Base-by-base conservation (phyloP, 2,113 vertebrate species). In the Catharus bicknelli region DNA sequence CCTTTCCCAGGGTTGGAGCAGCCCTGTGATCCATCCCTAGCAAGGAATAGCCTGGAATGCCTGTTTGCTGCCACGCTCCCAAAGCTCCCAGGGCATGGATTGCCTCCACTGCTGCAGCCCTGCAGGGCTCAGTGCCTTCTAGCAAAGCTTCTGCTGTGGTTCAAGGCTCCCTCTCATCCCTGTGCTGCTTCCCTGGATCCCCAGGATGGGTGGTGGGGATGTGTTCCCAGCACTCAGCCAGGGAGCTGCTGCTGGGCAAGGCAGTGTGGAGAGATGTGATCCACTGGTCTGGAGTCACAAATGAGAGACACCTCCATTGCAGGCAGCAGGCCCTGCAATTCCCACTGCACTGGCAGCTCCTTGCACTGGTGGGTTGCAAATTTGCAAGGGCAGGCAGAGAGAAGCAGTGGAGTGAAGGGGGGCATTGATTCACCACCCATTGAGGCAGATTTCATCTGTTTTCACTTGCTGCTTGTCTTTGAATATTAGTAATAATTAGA, bases 401-500 rank as follows among this genome's bases (percentile, higher is more conserved):
- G 59, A 40, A n/a, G 11, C 15, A 4, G 17, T 7, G 50, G 6
- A 30, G 22, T 7, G 23, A n/a, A 50, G 34, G 25, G 47, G 16
- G 20, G 2, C 7, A 16, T n/a, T n/a, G 9, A 63, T 62, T 81
- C 34, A 10, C n/a, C 25, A 8, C 53, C 3, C 42, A 51, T 3
- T 36, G 40, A 75, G 50, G 72, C 61, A 26, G 57, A 86, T 81
- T 86, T 68, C 40, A 50, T 34, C 66, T 4, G 8, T 40, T 87
- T 72, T 81, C 53, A 36, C 30, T 90, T 61, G 54, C 78, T 29
- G 43, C 47, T 70, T 83, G 57, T 77, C 75, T 91, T 68, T 25
- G 59, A 76, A 27, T 70, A 62, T 80, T 62, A 83, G 63, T 26
- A 32, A 51, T 30, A 87, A 91, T 94, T 83, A 91, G 47, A 90